A percentile compares a stretch with the other conserved stretches of the same genome.
Conservation (phyloP, 2,888 invertebrate genomes). For the Brachyptera risi region DNA sequence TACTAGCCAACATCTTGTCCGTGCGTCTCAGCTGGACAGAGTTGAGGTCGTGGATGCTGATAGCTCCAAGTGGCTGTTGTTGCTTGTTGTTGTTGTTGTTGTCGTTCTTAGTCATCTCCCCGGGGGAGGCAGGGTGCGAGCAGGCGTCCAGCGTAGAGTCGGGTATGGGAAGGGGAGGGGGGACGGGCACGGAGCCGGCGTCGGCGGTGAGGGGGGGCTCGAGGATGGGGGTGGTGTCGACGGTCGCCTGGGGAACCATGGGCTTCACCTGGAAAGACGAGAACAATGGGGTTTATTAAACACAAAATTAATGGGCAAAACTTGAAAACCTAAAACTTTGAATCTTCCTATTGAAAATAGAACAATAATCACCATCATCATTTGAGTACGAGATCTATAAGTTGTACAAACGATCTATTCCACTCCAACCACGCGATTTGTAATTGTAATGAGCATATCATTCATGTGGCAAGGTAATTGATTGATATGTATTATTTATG, state of each 20-base stretch:
- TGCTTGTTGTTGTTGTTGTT: slow-evolving; percentile 43
- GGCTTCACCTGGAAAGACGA: background rate
- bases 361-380: too few species aligned
- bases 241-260: slow-evolving; percentile 39
- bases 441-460: too few species aligned
- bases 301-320: too few species aligned
- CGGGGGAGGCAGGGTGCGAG: slow-evolving; percentile 21
- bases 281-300: too few species aligned
- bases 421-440: too few species aligned
- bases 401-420: too few species aligned
- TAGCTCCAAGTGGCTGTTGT: slow-evolving; percentile 77
- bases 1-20: slow-evolving; percentile 68
- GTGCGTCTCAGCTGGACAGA: slow-evolving; percentile 77
- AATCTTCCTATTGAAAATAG: too few species aligned
- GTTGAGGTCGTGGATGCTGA: slow-evolving; percentile 81
- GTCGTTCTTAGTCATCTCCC: background rate
- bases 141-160: background rate
- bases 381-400: too few species aligned
- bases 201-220: slow-evolving; percentile 39
- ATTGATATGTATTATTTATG: too few species aligned
- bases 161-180: slow-evolving; percentile 33
- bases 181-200: slow-evolving; percentile 27
- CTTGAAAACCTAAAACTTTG: too few species aligned
- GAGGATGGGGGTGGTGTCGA: slow-evolving; percentile 7
- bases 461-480: too few species aligned